Percentiles rank a stretch among this genome's conserved stretches.
phyloP scores from a whole-genome alignment of 2,797 vertebrate species.

The Anguilla megastoma region DNA sequence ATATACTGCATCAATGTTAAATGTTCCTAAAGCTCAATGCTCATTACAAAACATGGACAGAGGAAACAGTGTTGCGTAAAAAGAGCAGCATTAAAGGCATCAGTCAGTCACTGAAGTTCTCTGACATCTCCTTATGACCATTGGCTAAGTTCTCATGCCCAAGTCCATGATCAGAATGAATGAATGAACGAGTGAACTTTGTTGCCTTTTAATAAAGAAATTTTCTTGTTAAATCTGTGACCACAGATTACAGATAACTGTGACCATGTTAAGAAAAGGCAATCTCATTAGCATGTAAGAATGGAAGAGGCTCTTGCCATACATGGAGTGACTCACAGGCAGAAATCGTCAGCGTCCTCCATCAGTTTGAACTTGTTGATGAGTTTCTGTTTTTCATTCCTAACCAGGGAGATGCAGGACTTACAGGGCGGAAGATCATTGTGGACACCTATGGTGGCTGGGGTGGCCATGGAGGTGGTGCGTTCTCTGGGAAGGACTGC shows the following conservation, averaged over 20 bases:
- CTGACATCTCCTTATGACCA: no score
- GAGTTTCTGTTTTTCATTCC: slow-evolving; percentile 4
- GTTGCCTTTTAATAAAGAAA: no score
- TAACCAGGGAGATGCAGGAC: slow-evolving; percentile 69
- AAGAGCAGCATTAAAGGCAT: no score
- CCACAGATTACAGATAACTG: no score
- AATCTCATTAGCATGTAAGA: neutral
- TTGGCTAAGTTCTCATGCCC: no score
- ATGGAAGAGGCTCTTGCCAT: neutral
- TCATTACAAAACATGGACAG: no score
- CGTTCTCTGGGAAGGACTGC: slow-evolving; percentile 76
- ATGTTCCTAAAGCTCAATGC: no score
- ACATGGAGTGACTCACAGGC: neutral
- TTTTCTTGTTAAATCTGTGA: no score
- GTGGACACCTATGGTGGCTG: slow-evolving; percentile 77
- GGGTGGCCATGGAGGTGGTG: slow-evolving; percentile 76
- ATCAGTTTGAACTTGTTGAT: slow-evolving; percentile 6
- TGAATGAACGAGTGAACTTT: no score
- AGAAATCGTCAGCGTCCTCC: neutral
- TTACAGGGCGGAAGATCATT: slow-evolving; percentile 77
- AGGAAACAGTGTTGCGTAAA: no score
- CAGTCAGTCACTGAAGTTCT: no score
- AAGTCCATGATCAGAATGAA: no score
- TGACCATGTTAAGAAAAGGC: neutral
- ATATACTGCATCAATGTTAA: neutral